These are phyloP conservation scores for Leuciscus idus DNA, from an alignment of 2,113 vertebrate genomes.

Conservation along the genomic window DNA sequence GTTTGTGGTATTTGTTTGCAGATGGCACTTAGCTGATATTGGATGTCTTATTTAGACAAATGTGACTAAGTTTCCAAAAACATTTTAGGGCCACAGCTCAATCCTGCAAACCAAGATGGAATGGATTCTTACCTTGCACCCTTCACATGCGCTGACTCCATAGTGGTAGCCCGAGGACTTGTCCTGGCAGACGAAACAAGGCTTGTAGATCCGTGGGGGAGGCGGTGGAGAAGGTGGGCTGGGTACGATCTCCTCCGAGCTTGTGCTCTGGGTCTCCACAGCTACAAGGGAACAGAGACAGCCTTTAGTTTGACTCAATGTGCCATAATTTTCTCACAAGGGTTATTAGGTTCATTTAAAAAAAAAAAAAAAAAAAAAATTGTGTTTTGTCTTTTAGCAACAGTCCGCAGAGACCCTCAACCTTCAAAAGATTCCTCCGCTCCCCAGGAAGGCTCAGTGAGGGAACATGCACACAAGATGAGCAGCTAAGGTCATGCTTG, in stretches of 20 bases:
- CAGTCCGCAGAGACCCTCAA: neutral
- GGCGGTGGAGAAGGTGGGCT: conserved; percentile 88
- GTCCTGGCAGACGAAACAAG: conserved; percentile 98
- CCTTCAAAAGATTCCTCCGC: neutral
- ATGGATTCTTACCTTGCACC: conserved; percentile 87
- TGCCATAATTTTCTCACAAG: neutral
- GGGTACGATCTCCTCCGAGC: conserved; percentile 91
- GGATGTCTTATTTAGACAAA: neutral
- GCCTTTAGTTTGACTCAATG: conserved; percentile 1
- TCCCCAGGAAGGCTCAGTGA: neutral
- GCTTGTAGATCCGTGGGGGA: conserved; percentile 95
- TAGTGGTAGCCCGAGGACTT: conserved; percentile 99
- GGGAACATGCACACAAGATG: neutral
- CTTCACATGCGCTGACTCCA: conserved; percentile 97
- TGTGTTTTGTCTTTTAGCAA: neutral
- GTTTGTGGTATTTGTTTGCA: neutral
- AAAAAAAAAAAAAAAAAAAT: too few species aligned
- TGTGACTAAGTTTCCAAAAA: neutral
- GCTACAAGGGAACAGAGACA: conserved; percentile 70
- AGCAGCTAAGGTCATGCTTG: conserved; percentile 24
- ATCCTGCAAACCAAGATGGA: neutral
- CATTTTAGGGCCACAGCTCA: neutral
- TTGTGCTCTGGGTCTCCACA: conserved; percentile 92
- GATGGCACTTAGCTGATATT: neutral
- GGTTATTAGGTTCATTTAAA: neutral